phyloP scores from a whole-genome alignment of 2,797 vertebrate species.

The Enteromius trimaculatus region DNA sequence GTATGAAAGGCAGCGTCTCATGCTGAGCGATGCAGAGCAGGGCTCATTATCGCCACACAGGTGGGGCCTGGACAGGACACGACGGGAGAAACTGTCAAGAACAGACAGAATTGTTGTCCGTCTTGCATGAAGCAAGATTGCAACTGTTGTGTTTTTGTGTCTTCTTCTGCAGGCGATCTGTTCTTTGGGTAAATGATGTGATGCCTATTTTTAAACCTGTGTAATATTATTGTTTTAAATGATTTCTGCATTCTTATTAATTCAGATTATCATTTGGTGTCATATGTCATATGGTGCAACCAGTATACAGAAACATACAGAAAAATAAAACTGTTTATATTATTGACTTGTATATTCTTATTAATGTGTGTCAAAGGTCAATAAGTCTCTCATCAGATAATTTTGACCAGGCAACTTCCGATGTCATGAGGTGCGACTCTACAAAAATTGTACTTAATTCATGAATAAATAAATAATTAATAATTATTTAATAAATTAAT shows the following conservation, averaged over 20 bases:
- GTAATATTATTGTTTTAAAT: not conserved
- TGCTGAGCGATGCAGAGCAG: slow-evolving; percentile 65
- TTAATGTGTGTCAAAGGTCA: not conserved
- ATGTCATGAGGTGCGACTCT: not conserved
- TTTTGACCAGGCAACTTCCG: not conserved
- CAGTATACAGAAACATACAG: not conserved
- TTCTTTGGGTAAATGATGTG: not conserved
- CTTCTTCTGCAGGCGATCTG: not conserved
- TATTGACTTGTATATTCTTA: not conserved
- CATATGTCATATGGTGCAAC: not conserved
- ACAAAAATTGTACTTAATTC: not conserved
- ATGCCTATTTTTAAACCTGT: not conserved
- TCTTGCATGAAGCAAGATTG: slow-evolving; percentile 32
- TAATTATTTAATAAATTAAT: no score
- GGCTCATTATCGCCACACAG: slow-evolving; percentile 73
- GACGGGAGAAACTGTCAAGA: slow-evolving; percentile 60
- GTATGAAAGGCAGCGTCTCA: slow-evolving; percentile 69
- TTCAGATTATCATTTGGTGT: no score
- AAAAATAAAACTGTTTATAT: not conserved
- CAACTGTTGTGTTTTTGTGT: not conserved
- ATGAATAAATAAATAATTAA: not conserved
- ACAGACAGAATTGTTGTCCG: slow-evolving; percentile 65
- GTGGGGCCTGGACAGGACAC: slow-evolving; percentile 67
- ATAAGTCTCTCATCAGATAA: not conserved
- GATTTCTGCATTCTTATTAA: not conserved